Evolutionary conservation across 2,113 vertebrate species (phyloP).

Genomic region (Vidua chalybeata): DNA sequence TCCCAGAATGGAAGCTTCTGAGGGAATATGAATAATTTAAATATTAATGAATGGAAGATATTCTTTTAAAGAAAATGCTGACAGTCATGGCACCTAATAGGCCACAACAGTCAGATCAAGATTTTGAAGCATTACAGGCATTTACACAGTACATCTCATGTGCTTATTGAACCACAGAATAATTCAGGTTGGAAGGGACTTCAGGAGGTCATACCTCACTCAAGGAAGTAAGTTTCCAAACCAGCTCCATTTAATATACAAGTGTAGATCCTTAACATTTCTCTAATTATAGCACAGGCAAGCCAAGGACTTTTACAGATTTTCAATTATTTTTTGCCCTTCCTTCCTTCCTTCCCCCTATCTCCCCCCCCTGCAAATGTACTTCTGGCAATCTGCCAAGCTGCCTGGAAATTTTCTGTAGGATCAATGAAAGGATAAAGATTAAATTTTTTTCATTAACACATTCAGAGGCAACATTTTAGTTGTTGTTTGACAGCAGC

Average conservation of each 20-base stretch:
- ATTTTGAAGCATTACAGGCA: not conserved
- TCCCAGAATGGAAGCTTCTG: not conserved
- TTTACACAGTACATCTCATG: not conserved
- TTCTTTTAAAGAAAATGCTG: constrained; percentile 15
- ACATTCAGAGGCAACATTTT: not conserved
- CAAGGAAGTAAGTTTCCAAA: not conserved
- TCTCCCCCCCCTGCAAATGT: not conserved
- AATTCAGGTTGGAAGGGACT: not conserved
- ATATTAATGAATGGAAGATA: constrained; percentile 16
- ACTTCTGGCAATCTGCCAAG: not conserved
- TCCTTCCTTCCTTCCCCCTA: not conserved
- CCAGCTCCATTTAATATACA: not conserved
- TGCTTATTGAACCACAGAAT: not conserved
- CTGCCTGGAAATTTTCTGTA: not conserved
- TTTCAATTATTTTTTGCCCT: not conserved
- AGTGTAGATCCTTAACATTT: not conserved
- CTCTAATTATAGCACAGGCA: not conserved
- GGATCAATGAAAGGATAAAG: not conserved
- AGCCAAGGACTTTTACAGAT: not conserved
- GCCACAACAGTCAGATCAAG: not conserved
- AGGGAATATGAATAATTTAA: constrained; percentile 38
- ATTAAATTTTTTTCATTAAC: not conserved
- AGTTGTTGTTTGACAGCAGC: not conserved
- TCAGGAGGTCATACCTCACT: not conserved
- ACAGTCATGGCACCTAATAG: not conserved